Evolutionary conservation across 2,797 vertebrate species (phyloP).

Genomic region (Ctenopoma multispine): DNA sequence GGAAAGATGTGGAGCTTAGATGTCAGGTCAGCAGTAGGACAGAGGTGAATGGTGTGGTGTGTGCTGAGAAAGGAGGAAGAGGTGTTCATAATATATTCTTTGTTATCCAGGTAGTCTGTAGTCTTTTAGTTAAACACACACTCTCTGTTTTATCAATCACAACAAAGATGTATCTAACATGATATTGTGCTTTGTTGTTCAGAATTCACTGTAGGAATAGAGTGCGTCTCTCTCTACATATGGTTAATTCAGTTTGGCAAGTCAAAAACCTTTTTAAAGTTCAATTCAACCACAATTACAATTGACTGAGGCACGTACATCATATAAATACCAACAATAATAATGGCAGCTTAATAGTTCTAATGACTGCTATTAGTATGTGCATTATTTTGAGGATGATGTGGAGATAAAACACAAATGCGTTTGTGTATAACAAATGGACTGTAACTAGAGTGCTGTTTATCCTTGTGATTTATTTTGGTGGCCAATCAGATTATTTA

Average conservation of each 20-base stretch:
- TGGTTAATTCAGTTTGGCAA: slow-evolving; percentile 22
- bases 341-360: slow-evolving; percentile 71
- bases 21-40: slow-evolving; percentile 77
- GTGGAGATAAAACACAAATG: slow-evolving; percentile 74
- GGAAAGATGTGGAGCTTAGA: slow-evolving; percentile 64
- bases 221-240: not conserved
- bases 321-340: slow-evolving; percentile 78
- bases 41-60: slow-evolving; percentile 68
- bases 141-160: slow-evolving; percentile 6
- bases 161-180: slow-evolving; percentile 17
- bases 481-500: slow-evolving; percentile 85
- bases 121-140: slow-evolving; percentile 35
- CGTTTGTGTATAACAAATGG: slow-evolving; percentile 82
- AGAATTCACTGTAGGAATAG: not conserved
- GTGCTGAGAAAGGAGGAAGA: slow-evolving; percentile 65
- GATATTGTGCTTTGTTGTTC: slow-evolving; percentile 1
- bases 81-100: slow-evolving; percentile 64
- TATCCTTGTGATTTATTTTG: slow-evolving; percentile 76
- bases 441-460: slow-evolving; percentile 77
- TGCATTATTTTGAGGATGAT: slow-evolving; percentile 74
- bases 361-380: slow-evolving; percentile 80
- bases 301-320: slow-evolving; percentile 62
- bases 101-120: slow-evolving; percentile 31
- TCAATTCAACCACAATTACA: slow-evolving; percentile 62
- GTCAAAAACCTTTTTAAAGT: slow-evolving; percentile 40